Conservation (phyloP, 1,140 invertebrate genomes). For the Ditylenchus dipsaci region DNA sequence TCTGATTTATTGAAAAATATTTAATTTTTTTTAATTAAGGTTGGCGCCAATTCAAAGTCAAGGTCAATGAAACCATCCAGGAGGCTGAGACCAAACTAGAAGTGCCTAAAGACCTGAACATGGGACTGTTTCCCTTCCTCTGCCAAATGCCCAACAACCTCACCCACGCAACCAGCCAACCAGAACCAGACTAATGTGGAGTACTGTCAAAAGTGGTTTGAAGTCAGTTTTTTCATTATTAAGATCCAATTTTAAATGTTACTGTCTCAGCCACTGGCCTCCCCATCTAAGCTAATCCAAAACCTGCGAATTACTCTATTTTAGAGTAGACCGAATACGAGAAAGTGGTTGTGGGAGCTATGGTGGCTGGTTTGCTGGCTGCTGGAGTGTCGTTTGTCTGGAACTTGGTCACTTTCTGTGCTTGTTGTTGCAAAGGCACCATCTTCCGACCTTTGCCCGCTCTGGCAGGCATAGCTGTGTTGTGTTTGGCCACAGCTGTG, state of each 20-base stretch:
- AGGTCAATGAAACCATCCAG: background rate
- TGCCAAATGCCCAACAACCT: constrained; percentile 15
- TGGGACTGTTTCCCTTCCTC: constrained; percentile 25
- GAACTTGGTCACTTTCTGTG: constrained; percentile 44
- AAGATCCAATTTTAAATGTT: too few relatives aligned
- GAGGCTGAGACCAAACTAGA: constrained; percentile 1
- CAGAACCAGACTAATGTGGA: background rate
- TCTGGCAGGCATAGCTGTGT: constrained; percentile 22
- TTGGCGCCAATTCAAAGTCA: constrained; percentile 13
- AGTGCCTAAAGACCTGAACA: constrained; percentile 8
- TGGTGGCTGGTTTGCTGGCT: constrained; percentile 23
- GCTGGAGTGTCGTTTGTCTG: constrained; percentile 37
- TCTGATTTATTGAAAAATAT: too few relatives aligned
- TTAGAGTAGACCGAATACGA: constrained; percentile 43
- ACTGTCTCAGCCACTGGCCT: too few relatives aligned
- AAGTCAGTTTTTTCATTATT: constrained; percentile 22
- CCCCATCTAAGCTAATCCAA: too few relatives aligned
- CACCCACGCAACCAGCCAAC: background rate
- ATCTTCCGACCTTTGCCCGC: constrained; percentile 38
- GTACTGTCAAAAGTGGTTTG: constrained; percentile 28
- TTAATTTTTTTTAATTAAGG: too few relatives aligned
- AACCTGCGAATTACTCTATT: too few relatives aligned
- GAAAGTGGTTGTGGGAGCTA: constrained; percentile 29
- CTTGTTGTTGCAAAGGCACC: constrained; percentile 31
- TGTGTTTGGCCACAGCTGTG: constrained; percentile 31